Evolutionary conservation across 1,140 invertebrate species (phyloP), one percentile per base, ranked within the genome.

Genomic region (Neodiprion fabricii): DNA sequence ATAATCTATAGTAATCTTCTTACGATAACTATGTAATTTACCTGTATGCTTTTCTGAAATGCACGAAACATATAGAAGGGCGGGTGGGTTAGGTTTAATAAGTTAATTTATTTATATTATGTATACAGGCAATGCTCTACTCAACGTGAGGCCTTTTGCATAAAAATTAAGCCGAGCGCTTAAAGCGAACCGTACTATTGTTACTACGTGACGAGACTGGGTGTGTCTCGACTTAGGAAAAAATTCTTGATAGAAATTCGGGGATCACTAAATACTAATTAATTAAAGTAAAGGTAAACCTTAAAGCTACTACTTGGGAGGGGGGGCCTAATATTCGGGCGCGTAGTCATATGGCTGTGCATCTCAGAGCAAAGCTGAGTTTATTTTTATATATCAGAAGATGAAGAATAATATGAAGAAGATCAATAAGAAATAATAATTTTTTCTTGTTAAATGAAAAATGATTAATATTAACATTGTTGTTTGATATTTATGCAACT

Each of bases 11-110:
- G 82, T 87, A 88, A 88, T 87, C 84, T 83, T 86, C 80, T 87
- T 84, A 84, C 84, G 83, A 86, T 81, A 85, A 85, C 77, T 86
- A 86, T 87, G 81, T 88, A 83, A 85, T 85, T 84, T 88, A 87
- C 85, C 89, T 90, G 89, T 90, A 91, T 91, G 90, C 90, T 91
- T 89, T 90, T 86, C 85, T 90, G 90, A 91, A 91, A 91, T 91
- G 90, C 90, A 91, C 90, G 90, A 91, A 91, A 91, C 90, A 88
- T 90, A 91, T 91, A 91, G 90, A 91, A 91, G 90, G 85, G 90
- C 89, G 88, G 87, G 86, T 88, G 86, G 85, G 82, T 85, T 85
- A 85, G 85, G 81, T 81, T 86, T 87, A 87, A 86, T 85, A 84
- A 86, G 86, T 85, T 87, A 85, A 86, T 87, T 86, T 87, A 88